Base-by-base conservation (phyloP, 2,888 invertebrate genomes). In the Agapostemon virescens region DNA sequence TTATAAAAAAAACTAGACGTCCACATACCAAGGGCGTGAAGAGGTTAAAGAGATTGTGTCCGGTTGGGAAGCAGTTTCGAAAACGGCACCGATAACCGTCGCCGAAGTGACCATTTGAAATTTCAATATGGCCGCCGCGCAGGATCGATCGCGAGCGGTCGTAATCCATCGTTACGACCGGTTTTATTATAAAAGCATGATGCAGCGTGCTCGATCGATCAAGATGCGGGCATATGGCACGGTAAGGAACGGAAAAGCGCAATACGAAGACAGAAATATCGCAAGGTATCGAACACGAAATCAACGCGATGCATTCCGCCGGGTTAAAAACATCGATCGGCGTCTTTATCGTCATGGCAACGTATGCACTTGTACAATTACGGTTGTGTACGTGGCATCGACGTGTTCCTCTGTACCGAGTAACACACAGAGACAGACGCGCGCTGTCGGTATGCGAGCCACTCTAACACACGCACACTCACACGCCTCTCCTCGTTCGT, bases 321-420 rank as follows among this genome's bases (percentile, higher is more conserved):
- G 71, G 68, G 81, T 83, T 82, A 83, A 87, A 84, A 86, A 74
- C 86, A 88, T 88, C 87, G 87, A 89, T 86, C 83, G 81, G 85
- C 85, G 88, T 89, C 85, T 86, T 85, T 85, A 86, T 88, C 82
- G 88, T 79, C 88, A 88, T 89, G 86, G 87, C 83, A 87, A 89
- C 87, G 77, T 84, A 71, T 83, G 80, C 83, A 86, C 79, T 83
- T 85, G 83, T 82, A 84, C 86, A 83, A 85, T 85, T 87, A 79
- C 79, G 71, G 66, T 72, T 72, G 70, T 67, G 63, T 55, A 58
- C 64, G 79, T 26, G 20, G 61, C 61, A 66, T 55, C 72, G 69
- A 33, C n/a, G 33, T 42, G 30, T 52, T 73, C 23, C 52, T 63
- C 45, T 11, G 38, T 69, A 69, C 69, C 69, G 42, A 55, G 30